A percentile compares a stretch with the other conserved stretches of the same genome.
Evolutionary conservation across 2,797 vertebrate genomes (phyloP).

Genomic region (Heterohyrax brucei): DNA sequence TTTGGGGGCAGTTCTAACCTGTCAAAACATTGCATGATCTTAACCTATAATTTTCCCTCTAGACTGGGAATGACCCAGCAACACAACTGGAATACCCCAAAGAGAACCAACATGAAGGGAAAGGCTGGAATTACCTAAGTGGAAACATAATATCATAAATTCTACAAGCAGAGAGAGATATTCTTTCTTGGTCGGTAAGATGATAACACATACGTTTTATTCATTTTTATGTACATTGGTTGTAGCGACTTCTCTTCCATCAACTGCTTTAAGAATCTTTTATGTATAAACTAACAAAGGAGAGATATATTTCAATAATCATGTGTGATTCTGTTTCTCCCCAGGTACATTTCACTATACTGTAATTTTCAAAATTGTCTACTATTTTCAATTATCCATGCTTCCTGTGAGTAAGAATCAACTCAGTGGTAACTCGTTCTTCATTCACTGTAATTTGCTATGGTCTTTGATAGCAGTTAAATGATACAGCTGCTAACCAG

Average conservation of each 20-base stretch:
- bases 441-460: too few relatives aligned
- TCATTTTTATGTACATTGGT: background rate
- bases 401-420: background rate
- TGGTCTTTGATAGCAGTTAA: too few relatives aligned
- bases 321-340: background rate
- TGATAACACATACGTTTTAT: background rate
- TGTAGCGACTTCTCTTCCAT: background rate
- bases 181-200: background rate
- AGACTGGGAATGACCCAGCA: background rate
- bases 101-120: background rate
- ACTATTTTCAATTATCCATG: slow-evolving; percentile 62
- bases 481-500: too few relatives aligned
- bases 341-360: background rate
- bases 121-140: background rate
- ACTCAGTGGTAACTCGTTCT: too few relatives aligned
- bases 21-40: background rate
- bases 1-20: too few relatives aligned
- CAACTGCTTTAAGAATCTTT: background rate
- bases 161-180: background rate
- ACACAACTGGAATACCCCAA: background rate
- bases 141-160: background rate
- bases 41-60: background rate
- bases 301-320: background rate
- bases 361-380: slow-evolving; percentile 61
- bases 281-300: background rate